Conservation (phyloP, 2,797 vertebrate species). For the Mallotus villosus region DNA sequence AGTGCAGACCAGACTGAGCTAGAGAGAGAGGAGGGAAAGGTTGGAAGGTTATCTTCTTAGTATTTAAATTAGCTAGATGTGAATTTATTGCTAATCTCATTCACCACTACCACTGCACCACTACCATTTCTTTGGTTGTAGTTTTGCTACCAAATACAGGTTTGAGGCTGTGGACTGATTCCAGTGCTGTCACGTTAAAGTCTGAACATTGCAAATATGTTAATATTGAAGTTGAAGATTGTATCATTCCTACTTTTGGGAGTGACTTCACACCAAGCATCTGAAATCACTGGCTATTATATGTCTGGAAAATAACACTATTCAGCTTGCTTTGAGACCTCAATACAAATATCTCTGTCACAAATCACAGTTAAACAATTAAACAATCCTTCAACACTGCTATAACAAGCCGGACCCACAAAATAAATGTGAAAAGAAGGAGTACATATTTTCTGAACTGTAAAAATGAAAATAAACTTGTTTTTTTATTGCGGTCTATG, state of each 20-base stretch:
- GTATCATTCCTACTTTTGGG: neutral
- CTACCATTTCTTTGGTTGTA: slow-evolving; percentile 63
- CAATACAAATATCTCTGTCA: slow-evolving; percentile 29
- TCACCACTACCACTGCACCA: slow-evolving; percentile 57
- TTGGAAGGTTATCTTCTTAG: slow-evolving; percentile 66
- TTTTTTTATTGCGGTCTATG: slow-evolving; percentile 49
- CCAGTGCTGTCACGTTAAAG: slow-evolving; percentile 30
- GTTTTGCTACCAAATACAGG: slow-evolving; percentile 52
- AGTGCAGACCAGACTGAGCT: slow-evolving; percentile 59
- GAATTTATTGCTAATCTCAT: slow-evolving; percentile 41
- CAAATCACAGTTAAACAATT: slow-evolving; percentile 49
- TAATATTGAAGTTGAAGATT: slow-evolving; percentile 20
- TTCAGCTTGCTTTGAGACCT: no score
- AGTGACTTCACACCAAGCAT: no score
- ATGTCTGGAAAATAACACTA: slow-evolving; percentile 35
- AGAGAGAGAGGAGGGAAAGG: slow-evolving; percentile 50
- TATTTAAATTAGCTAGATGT: slow-evolving; percentile 55
- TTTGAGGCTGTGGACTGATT: slow-evolving; percentile 21
- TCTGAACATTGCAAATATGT: slow-evolving; percentile 40
- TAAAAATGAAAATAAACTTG: slow-evolving; percentile 34
- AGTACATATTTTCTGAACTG: slow-evolving; percentile 57
- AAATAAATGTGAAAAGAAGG: slow-evolving; percentile 46
- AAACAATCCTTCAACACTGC: slow-evolving; percentile 53
- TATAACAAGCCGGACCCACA: slow-evolving; percentile 46
- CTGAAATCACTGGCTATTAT: no score